A percentile compares a stretch with the other conserved stretches of the same genome.
These are phyloP conservation scores for Pelochelys cantorii DNA, from an alignment of 2,797 vertebrate species.

Conservation along the genomic window DNA sequence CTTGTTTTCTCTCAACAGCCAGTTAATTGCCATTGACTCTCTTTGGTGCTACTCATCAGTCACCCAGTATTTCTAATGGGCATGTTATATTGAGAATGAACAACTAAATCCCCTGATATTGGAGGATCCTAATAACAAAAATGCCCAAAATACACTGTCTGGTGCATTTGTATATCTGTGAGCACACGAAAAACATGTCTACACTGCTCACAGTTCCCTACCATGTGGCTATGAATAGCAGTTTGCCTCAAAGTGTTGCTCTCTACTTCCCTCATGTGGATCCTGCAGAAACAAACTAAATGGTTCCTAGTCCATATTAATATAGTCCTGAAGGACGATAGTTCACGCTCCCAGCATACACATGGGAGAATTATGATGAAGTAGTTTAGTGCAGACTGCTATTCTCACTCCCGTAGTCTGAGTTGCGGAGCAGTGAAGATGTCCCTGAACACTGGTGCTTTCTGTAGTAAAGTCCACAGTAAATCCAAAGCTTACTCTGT, in stretches of 20 bases:
- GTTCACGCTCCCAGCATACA: no score
- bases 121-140: not conserved
- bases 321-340: no score
- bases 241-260: not conserved
- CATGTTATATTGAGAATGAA: conserved; percentile 3
- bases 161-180: not conserved
- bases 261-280: not conserved
- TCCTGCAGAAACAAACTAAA: not conserved
- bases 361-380: no score
- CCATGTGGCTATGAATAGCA: no score
- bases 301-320: no score
- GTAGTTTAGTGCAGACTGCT: no score
- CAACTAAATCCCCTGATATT: not conserved
- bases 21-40: not conserved
- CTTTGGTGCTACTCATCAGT: not conserved
- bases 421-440: no score
- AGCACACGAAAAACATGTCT: not conserved
- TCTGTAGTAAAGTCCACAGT: no score
- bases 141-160: not conserved
- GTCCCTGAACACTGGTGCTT: no score
- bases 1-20: conserved; percentile 24
- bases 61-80: not conserved
- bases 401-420: no score
- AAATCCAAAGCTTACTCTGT: no score
- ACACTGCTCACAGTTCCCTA: not conserved